Base-by-base conservation (phyloP, 2,113 vertebrate genomes). In the Todiramphus chloris region DNA sequence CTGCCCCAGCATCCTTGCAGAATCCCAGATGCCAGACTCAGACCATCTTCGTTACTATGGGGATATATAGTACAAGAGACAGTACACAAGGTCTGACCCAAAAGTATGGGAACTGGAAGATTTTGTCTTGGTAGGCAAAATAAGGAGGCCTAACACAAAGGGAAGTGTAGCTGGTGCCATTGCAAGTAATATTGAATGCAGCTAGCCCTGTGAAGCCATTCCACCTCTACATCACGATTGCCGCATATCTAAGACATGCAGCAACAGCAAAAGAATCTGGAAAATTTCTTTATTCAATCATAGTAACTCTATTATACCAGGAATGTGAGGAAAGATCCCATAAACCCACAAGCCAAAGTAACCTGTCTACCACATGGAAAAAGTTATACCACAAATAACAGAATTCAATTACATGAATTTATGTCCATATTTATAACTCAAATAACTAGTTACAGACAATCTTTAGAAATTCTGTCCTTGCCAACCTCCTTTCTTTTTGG, bases 11-110 rank as follows among this genome's bases (percentile, higher is more conserved):
- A 18, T 8, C 60, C 37, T 63, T 67, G 21, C 4, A 15, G n/a
- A 63, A 50, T 39, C 56, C 18, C 43, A 44, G 9, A 4, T 70
- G 20, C 33, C 43, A 90, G 62, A 50, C 13, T 13, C 0, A 0
- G 43, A 41, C 30, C 41, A 21, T 9, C 20, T 31, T 5, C 11
- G n/a, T 39, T 90, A 35, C 28, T 11, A 37, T 0, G 1, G 35
- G 25, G 11, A 24, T 28, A 31, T 46, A 20, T 17, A 43, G 18
- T 7, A 30, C 18, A 62, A 73, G 53, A 83, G 11, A 21, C 0
- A 0, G 14, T 41, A n/a, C 31, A 15, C 1, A 9, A 60, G 10
- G 10, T 73, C 46, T 37, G 16, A 48, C 13, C 6, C 21, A 14
- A 43, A 72, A 81, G 16, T n/a, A 13, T 15, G n/a, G 46, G 16